phyloP scores from a whole-genome alignment of 2,113 vertebrate species.

The Urocitellus parryii region DNA sequence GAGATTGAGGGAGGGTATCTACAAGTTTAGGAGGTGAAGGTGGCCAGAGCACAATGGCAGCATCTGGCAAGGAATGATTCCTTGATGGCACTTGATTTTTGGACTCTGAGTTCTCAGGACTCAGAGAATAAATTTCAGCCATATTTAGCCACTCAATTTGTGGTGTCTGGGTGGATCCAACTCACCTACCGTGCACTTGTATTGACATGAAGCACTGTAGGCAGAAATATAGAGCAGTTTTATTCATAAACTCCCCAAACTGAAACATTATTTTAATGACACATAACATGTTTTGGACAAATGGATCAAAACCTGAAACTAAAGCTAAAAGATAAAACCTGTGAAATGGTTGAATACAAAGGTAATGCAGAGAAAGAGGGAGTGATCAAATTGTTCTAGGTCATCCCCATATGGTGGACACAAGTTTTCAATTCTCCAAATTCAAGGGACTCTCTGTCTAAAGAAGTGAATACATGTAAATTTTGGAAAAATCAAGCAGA shows the following conservation, averaged over 20 bases:
- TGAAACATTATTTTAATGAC: background rate
- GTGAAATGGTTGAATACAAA: background rate
- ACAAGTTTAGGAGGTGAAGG: background rate
- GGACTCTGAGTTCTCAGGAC: background rate
- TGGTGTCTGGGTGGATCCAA: background rate
- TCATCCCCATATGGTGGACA: background rate
- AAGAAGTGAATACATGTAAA: background rate
- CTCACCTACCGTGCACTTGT: background rate
- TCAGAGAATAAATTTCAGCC: background rate
- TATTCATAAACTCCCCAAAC: background rate
- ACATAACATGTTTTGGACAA: background rate
- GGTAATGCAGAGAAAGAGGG: background rate
- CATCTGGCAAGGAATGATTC: background rate
- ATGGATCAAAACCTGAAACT: background rate
- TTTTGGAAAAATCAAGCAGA: background rate
- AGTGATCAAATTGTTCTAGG: background rate
- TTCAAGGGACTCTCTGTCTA: background rate
- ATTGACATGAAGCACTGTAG: background rate
- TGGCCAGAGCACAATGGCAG: too few species aligned
- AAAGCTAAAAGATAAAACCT: background rate
- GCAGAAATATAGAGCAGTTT: background rate
- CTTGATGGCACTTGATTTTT: too few species aligned
- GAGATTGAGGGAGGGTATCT: background rate
- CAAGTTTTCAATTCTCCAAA: background rate
- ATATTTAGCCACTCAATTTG: background rate